Conservation (phyloP, 2,797 vertebrate species). For the Apodemus agrarius region DNA sequence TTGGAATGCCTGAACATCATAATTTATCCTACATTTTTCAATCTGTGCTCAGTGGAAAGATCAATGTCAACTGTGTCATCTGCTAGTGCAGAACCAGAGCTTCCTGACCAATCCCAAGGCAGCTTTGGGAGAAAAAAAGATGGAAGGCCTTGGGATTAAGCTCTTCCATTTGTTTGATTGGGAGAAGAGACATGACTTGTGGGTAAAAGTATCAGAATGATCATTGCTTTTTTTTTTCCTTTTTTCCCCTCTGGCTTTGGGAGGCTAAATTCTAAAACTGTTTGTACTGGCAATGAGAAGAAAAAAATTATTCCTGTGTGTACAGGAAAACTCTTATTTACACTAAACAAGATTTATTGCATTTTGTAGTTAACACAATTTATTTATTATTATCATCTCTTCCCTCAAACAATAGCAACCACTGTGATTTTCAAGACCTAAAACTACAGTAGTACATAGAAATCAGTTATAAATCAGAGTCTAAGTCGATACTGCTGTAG, state of each 20-base stretch:
- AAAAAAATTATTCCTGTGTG: background rate
- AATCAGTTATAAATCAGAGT: background rate
- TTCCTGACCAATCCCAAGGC: background rate
- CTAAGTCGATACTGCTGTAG: background rate
- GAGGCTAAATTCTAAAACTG: background rate
- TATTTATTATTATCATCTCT: background rate
- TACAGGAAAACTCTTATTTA: background rate
- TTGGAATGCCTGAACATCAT: background rate
- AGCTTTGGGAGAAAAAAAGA: background rate
- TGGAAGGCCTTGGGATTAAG: background rate
- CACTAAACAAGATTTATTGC: background rate
- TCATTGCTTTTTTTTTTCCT: conserved; percentile 10
- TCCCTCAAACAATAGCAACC: background rate
- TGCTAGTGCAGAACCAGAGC: background rate
- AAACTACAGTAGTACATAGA: background rate
- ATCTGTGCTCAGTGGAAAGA: conserved; percentile 10
- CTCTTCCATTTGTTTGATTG: conserved; percentile 26
- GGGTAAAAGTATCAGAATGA: background rate
- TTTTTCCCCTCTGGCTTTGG: background rate
- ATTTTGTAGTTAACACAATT: background rate
- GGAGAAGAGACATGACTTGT: background rate
- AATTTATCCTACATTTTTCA: background rate
- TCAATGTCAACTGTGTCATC: background rate
- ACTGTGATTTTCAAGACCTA: conserved; percentile 5
- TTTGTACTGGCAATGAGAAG: background rate